Percentiles rank a stretch among this genome's conserved stretches.
Conservation (phyloP, 2,113 vertebrate genomes). For the Solenodon paradoxus region DNA sequence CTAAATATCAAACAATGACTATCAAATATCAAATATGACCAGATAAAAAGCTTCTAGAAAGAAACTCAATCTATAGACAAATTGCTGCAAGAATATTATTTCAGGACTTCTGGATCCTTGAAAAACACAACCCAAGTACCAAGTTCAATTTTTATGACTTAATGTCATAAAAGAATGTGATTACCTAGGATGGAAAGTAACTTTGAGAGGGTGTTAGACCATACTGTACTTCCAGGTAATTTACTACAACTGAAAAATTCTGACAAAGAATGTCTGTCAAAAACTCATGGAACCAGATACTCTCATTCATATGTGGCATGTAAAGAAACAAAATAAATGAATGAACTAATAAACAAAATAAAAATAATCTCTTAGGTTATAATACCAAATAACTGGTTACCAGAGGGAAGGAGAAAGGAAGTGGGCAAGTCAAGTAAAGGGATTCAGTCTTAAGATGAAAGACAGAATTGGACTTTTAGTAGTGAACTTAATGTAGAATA, state of each 20-base stretch:
- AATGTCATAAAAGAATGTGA: conserved; percentile 1
- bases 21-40: not conserved
- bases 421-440: too few species aligned
- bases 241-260: not conserved
- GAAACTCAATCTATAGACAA: not conserved
- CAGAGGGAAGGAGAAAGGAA: too few species aligned
- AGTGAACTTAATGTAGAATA: too few species aligned
- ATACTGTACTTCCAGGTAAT: not conserved
- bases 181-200: not conserved
- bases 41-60: conserved; percentile 1
- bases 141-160: not conserved
- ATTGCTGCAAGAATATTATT: not conserved
- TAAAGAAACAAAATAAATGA: too few species aligned
- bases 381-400: too few species aligned
- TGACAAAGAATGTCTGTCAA: not conserved
- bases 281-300: too few species aligned
- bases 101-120: conserved; percentile 34
- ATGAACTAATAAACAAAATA: too few species aligned
- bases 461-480: too few species aligned
- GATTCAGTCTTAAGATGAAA: too few species aligned
- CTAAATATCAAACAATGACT: not conserved
- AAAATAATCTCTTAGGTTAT: too few species aligned
- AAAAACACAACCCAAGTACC: conserved; percentile 6
- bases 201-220: not conserved
- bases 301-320: too few species aligned